Base-by-base conservation (phyloP, 2,113 vertebrate species). In the Silurus asotus region DNA sequence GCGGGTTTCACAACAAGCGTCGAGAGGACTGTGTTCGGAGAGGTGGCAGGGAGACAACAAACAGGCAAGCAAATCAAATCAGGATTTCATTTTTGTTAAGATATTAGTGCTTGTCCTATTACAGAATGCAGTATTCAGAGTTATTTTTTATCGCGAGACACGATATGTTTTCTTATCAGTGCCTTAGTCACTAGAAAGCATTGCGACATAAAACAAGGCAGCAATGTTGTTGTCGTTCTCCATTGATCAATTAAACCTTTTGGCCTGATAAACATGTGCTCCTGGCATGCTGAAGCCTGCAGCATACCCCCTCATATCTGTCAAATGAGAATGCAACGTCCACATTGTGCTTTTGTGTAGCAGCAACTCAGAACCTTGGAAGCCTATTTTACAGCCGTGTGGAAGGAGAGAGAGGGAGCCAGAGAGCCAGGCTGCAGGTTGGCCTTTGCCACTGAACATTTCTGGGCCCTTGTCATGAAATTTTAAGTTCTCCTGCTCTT, bases 241-340 rank as follows among this genome's bases (percentile, higher is more conserved):
- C 25, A 85, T 25, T 85, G 61, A 45, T 56, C 84, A 67, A 13
- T 37, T 61, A 85, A 75, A 23, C 25, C 17, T 25, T 48, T 64
- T 17, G 56, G 48, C 51, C 51, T 56, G 61, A 64, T 84, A 53
- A 76, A 76, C 84, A 76, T 90, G 90, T 88, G 83, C 80, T 88
- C 75, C 89, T 80, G 67, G 89, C 90, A 89, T 89, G 17, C 84
- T 90, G 89, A 91, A 92, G 87, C 90, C 86, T 14, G 55, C 67
- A 75, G 69, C 76, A 61, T 85, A 76, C 81, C 59, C 83, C 80
- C 59, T 64, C 77, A 88, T 91, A 59, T 89, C 70, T 67, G 85
- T 89, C 87, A 91, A 93, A 94, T 94, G 94, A 93, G 91, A 93
- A 92, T 92, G 92, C 93, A 93, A 93, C 85, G 59, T 87, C 92